Conservation (phyloP, 2,113 vertebrate species). For the Nothoprocta perdicaria region DNA sequence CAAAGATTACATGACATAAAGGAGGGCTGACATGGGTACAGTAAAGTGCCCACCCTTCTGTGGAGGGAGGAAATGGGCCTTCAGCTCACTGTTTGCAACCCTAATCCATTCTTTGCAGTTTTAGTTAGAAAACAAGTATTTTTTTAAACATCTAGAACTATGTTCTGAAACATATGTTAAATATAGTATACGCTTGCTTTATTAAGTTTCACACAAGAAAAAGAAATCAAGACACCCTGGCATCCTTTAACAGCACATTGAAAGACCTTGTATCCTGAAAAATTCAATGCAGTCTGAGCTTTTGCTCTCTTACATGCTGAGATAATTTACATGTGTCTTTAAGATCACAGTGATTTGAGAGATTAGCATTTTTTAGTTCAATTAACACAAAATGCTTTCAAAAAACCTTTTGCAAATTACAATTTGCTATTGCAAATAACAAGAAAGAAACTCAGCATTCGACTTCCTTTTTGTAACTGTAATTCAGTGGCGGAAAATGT, state of each 20-base stretch:
- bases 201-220: neutral
- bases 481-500: neutral
- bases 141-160: neutral
- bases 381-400: constrained; percentile 55
- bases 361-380: constrained; percentile 48
- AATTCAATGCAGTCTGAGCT: constrained; percentile 10
- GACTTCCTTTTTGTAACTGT: constrained; percentile 28
- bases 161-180: neutral
- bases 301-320: constrained; percentile 2
- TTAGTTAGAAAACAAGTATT: neutral
- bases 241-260: neutral
- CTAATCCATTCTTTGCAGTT: neutral
- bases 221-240: neutral
- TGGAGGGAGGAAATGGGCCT: neutral
- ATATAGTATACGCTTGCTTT: neutral
- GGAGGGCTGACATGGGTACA: neutral
- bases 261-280: neutral
- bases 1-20: neutral
- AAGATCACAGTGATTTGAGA: constrained; percentile 25
- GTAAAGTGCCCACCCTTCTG: neutral
- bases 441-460: constrained; percentile 18
- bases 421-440: constrained; percentile 28
- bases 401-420: constrained; percentile 49
- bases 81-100: neutral
- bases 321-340: constrained; percentile 47